Percentiles rank a stretch among this genome's conserved stretches.
phyloP scores from a whole-genome alignment of 2,113 vertebrate species.

The Alexandromys fortis region DNA sequence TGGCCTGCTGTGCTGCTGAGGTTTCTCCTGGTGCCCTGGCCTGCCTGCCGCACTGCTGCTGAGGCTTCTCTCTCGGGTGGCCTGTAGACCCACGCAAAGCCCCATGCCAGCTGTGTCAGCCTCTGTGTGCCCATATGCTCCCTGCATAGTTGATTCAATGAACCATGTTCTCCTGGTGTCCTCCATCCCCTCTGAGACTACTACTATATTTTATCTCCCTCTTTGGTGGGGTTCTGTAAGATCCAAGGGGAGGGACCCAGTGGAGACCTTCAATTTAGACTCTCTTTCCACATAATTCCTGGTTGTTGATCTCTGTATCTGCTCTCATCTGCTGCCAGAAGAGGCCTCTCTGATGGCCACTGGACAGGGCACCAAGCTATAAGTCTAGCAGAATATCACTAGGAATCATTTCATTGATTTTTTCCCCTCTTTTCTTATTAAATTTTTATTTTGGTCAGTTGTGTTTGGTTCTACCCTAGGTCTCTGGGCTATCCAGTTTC shows the following conservation, averaged over 20 bases:
- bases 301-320: not conserved
- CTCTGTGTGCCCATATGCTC: not conserved
- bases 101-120: not conserved
- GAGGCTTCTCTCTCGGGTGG: too few species aligned
- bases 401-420: not conserved
- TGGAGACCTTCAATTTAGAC: not conserved
- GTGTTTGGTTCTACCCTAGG: not conserved
- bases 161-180: not conserved
- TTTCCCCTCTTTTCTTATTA: not conserved
- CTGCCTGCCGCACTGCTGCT: too few species aligned
- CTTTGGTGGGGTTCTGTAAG: not conserved
- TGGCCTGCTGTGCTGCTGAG: too few species aligned
- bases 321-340: not conserved
- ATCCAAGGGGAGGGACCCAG: not conserved
- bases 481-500: not conserved
- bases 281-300: not conserved
- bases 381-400: not conserved
- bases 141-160: not conserved
- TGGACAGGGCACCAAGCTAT: not conserved
- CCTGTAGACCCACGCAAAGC: not conserved
- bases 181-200: not conserved
- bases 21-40: too few species aligned
- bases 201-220: not conserved
- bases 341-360: not conserved
- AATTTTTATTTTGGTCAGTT: not conserved